A percentile compares a stretch with the other conserved stretches of the same genome.
These are phyloP conservation scores for Trissolcus brochymenae DNA, from an alignment of 2,888 invertebrate genomes.

Conservation along the genomic window DNA sequence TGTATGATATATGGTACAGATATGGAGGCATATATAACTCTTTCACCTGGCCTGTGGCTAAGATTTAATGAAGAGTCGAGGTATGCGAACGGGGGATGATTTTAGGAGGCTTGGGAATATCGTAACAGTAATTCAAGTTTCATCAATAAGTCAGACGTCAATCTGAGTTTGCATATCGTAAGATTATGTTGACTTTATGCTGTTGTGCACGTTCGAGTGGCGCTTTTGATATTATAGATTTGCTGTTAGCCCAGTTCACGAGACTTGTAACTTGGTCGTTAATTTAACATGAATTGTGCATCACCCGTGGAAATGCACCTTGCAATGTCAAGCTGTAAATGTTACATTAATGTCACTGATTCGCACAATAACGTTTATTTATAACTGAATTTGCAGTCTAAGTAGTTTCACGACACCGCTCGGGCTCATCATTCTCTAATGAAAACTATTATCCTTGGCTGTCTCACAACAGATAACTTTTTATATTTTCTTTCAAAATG, in stretches of 20 bases:
- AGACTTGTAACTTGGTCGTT: conserved; percentile 41
- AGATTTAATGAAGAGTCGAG: no score
- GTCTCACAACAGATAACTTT: no score
- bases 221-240: conserved; percentile 50
- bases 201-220: conserved; percentile 17
- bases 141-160: conserved; percentile 33
- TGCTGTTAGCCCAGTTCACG: conserved; percentile 38
- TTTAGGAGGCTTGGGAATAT: conserved; percentile 2
- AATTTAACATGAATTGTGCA: conserved; percentile 45
- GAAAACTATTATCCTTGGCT: no score
- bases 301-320: conserved; percentile 25
- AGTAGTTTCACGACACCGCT: background rate
- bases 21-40: no score
- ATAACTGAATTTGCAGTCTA: conserved; percentile 5
- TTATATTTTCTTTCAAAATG: no score
- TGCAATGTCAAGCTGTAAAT: conserved; percentile 35
- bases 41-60: no score
- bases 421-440: no score
- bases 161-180: conserved; percentile 35
- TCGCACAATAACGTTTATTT: conserved; percentile 1
- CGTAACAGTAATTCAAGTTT: conserved; percentile 11
- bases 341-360: conserved; percentile 32
- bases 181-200: conserved; percentile 37
- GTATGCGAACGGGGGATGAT: no score
- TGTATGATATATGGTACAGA: no score